Evolutionary conservation across 2,797 vertebrate species (phyloP), one percentile per base, ranked within the genome.

Genomic region (Selene dorsalis): DNA sequence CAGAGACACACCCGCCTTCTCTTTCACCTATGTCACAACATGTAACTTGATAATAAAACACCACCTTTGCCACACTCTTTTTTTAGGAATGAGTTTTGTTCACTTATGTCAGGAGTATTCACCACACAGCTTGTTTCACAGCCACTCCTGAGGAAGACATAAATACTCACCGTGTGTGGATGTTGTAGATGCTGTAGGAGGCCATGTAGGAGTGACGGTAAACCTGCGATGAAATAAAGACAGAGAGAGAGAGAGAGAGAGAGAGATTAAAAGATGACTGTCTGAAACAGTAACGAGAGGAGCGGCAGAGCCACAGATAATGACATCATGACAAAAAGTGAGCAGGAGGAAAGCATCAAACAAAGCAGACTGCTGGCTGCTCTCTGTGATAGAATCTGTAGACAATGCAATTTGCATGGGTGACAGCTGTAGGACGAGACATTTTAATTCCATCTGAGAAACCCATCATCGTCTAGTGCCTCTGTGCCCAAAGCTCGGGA

Each of bases 151-250:
- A 63, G 6, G 41, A 56, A 28, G 30, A 72, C 45, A 59, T 17
- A 70, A 26, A 38, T 9, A 66, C 91, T 82, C 74, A 95, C 95
- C 95, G 91, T 24, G 95, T 95, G 74, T 95, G 94, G 16, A 95
- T 93, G 52, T 95, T 95, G 87, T 95, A 96, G 91, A 95, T 94
- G 48, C 94, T 95, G 91, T 95, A 95, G 76, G 94, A 95, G 11
- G 95, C 95, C 85, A 94, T 94, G 87, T 89, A 95, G 38, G 95
- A 95, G 85, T 95, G 90, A 3, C 93, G 89, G 80, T 95, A 95
- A 69, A 95, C 94, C 95, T 96, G 77, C 24, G 87, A 67, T 16
- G 63, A 75, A 68, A 87, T 30, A 85, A 32, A 82, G 13, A 87
- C 22, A 80, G 69, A 73, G 28, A 65, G 18, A 28, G 4, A 47